Evolutionary conservation across 1,140 invertebrate genomes (phyloP), one percentile per base, ranked within the genome.

Genomic region (Antheraea mylitta): DNA sequence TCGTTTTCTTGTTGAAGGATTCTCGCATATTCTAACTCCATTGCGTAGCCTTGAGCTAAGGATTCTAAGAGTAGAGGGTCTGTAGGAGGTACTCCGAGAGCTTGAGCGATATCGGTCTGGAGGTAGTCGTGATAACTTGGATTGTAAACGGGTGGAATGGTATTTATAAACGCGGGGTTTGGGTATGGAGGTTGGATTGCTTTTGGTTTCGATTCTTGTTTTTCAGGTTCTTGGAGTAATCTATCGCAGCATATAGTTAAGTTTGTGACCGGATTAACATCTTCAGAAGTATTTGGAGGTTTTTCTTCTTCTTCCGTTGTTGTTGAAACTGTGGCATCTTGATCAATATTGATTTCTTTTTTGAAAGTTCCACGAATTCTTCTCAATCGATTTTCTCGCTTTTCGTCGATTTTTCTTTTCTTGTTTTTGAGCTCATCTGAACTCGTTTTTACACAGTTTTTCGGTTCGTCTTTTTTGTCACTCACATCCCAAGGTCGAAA

Each of bases 1-100:
- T 95, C 94, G 30, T 94, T 94, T 75, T 95, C 95, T 84, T 95
- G 94, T 36, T 94, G 93, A 38, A 95, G 81, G 63, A 95, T 94
- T 74, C 95, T 92, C 0, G 94, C 94, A 77, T 95, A 95, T 82
- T 95, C 95, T 59, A 94, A 78, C 76, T 96, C 95, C 92, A 94
- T 94, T 4, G 93, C 93, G 71, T 93, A 94, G 9, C 93, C 93
- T 82, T 94, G 93, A 6, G 93, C 90, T 71, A 94, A 67, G 3
- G 91, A 92, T 81, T 94, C 93, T 11, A 91, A 71, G 4, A 94
- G 78, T 10, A 94, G 69, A 0, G 93, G 92, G 78, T 94, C 93
- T 8, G 85, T 90, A 16, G 92, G 87, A 8, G 92, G 83, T 5
- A 93, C 84, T 3, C 93, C 92, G 62, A 93, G 78, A 7, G 90